phyloP scores from a whole-genome alignment of 1,140 invertebrate species.

The Calephelis nemesis region DNA sequence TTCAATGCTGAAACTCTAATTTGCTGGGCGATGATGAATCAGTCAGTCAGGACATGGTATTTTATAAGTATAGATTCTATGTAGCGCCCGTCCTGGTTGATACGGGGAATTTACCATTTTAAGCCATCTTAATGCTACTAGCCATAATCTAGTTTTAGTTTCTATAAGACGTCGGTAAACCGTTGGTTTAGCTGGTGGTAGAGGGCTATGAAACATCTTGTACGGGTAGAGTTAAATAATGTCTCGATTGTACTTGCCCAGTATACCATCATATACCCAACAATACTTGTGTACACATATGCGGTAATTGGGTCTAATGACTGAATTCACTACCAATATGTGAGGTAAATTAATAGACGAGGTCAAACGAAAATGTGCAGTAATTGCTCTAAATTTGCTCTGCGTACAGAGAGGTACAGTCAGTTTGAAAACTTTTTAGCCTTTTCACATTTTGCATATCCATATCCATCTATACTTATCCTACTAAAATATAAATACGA shows the following conservation, averaged over 20 bases:
- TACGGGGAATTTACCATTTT: no score
- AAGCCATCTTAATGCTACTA: no score
- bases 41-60: no score
- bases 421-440: not conserved
- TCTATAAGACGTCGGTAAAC: no score
- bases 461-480: not conserved
- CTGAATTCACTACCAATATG: slow-evolving; percentile 48
- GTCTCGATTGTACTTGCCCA: not conserved
- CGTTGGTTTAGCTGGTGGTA: no score
- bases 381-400: slow-evolving; percentile 44
- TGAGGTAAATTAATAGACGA: slow-evolving; percentile 67
- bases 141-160: no score
- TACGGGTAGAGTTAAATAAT: no score
- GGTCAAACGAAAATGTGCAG: slow-evolving; percentile 45
- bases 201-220: no score
- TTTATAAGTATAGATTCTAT: no score
- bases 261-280: not conserved
- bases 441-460: not conserved
- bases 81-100: no score
- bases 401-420: slow-evolving; percentile 12
- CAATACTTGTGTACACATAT: slow-evolving; percentile 23
- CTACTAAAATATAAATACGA: not conserved
- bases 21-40: no score
- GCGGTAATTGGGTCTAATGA: slow-evolving; percentile 51
- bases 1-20: no score